These are phyloP conservation scores for Euphysa ruthae DNA, from an alignment of 30 jellyfish, hydroid and myxozoan species.

Conservation along the genomic window DNA sequence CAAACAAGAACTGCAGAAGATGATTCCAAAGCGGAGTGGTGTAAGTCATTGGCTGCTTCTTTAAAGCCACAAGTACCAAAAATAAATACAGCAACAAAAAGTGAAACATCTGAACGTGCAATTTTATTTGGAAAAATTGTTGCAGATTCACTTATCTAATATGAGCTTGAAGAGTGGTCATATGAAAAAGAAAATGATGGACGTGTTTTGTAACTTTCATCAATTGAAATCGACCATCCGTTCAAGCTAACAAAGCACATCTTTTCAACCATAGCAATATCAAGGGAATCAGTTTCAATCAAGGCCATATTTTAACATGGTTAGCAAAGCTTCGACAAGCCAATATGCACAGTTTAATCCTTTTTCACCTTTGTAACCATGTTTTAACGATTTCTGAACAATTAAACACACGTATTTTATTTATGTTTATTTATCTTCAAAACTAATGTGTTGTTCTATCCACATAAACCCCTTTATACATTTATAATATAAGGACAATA, in stretches of 20 bases:
- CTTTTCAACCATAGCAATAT: constrained; percentile 5
- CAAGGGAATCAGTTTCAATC: constrained; percentile 37
- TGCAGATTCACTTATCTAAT: background rate
- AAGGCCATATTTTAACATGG: constrained; percentile 29
- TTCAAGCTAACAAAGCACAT: constrained; percentile 1
- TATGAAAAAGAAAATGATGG: constrained; percentile 6
- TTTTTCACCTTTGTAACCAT: constrained; percentile 18
- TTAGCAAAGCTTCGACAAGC: constrained; percentile 21
- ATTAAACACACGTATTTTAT: background rate
- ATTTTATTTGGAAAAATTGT: constrained; percentile 1
- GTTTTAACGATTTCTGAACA: constrained; percentile 22
- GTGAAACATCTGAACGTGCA: background rate
- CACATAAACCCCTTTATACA: too few species aligned
- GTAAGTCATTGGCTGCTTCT: constrained; percentile 24
- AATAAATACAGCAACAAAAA: background rate
- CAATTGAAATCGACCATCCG: constrained; percentile 1
- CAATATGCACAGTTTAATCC: constrained; percentile 32
- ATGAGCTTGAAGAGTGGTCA: constrained; percentile 1
- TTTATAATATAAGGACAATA: too few species aligned
- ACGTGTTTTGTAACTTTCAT: background rate
- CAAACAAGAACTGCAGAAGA: constrained; percentile 7
- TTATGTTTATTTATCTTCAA: too few species aligned
- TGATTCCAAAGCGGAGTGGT: constrained; percentile 20
- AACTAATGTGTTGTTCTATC: too few species aligned
- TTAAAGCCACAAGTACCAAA: constrained; percentile 3